Evolutionary conservation across 2,113 vertebrate genomes (phyloP).

Genomic region (Echinops telfairi): DNA sequence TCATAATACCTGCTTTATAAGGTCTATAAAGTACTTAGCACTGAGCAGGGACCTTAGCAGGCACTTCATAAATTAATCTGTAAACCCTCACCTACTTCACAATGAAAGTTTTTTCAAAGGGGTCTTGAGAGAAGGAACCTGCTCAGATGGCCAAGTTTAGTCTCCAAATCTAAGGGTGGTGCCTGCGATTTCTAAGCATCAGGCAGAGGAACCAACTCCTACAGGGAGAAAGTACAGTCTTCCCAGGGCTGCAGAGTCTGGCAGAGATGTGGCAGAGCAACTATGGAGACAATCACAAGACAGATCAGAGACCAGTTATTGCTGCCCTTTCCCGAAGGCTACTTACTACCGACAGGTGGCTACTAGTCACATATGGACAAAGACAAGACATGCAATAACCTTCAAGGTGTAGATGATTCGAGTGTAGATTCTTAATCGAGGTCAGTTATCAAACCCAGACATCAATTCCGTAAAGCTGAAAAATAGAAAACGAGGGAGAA

Average conservation of each 20-base stretch:
- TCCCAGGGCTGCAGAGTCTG: no score
- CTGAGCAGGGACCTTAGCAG: neutral
- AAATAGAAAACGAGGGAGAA: constrained; percentile 62
- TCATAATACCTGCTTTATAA: neutral
- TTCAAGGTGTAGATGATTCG: neutral
- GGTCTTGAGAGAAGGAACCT: neutral
- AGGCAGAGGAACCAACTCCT: neutral
- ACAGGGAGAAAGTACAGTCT: neutral
- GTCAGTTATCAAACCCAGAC: constrained; percentile 50
- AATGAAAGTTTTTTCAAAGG: no score
- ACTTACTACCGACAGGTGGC: neutral
- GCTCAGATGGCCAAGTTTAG: neutral
- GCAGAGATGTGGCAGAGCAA: neutral
- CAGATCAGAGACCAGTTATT: neutral
- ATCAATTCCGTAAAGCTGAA: constrained; percentile 21
- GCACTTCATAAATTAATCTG: no score
- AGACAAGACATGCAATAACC: neutral
- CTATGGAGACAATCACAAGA: neutral
- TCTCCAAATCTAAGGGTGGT: neutral
- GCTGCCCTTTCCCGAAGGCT: neutral
- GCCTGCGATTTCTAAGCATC: neutral
- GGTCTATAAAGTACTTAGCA: neutral
- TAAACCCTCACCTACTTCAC: no score
- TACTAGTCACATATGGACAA: neutral
- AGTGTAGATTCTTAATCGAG: constrained; percentile 34